Base-by-base conservation (phyloP, 2,888 invertebrate species). In the Drosophila infuscata region DNA sequence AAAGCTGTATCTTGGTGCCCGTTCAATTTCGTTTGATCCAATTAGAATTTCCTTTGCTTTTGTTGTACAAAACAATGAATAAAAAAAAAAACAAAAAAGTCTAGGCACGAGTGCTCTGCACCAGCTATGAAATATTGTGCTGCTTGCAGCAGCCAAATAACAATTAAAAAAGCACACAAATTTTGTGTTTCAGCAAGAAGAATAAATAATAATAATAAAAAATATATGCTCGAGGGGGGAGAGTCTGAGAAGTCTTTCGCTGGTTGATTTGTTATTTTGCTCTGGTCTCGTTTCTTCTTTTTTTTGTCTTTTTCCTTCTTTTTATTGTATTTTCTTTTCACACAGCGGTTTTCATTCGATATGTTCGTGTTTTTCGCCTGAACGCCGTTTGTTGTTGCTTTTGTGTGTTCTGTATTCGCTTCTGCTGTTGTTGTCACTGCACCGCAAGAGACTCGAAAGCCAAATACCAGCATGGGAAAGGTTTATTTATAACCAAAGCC, bases 401-500 rank as follows among this genome's bases (percentile, higher is more conserved):
- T 67, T 68, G 65, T 64, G 63, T 66, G 46, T 20, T 20, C 20
- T 62, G 66, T 51, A 62, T 56, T 65, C 58, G 71, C 80, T 54
- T 54, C 54, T 70, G 64, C 43, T 68, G 72, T 68, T 81, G 69
- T 63, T 82, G 63, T 70, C 67, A 73, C 75, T 78, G 83, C 86
- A 80, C 91, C 80, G 85, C 79, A 87, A 83, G 91, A 91, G 88
- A 88, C 81, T 84, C 88, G 80, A 89, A 89, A 90, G 89, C 83
- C 88, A 90, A 92, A 91, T 92, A 91, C 89, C 88, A 90, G 78
- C 73, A 77, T 70, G 75, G 80, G 82, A 83, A 84, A 86, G 76
- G 85, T 91, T 91, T 92, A 91, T 91, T 92, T 91, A 91, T 81
- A 81, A 77, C 81, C 81, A 76, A 91, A 92, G 92, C 92, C 91